phyloP scores from a whole-genome alignment of 2,888 invertebrate genomes.

The Volucella inflata region DNA sequence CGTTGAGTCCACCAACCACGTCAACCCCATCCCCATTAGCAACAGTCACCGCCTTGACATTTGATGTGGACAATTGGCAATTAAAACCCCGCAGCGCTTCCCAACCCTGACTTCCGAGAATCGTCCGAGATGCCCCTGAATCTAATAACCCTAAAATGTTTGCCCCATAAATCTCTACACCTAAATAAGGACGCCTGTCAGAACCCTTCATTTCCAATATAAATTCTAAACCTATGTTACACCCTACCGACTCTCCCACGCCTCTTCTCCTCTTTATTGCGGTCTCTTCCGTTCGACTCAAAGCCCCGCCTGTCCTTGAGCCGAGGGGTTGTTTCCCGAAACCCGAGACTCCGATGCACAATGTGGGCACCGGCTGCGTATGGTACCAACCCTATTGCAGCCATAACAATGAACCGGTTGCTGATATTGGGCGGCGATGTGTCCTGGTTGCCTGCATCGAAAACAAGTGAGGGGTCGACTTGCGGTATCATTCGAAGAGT shows the following conservation, averaged over 20 bases:
- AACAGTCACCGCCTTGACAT: conserved; percentile 5
- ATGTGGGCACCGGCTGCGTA: conserved; percentile 11
- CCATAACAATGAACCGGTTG: conserved; percentile 37
- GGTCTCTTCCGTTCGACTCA: conserved; percentile 22
- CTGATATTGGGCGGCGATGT: conserved; percentile 14
- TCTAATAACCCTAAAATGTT: conserved; percentile 45
- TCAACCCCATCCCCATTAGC: conserved; percentile 29
- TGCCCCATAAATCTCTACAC: conserved; percentile 34
- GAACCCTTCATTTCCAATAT: conserved; percentile 9
- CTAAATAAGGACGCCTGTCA: conserved; percentile 41
- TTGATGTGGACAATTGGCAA: background rate
- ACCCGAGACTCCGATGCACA: background rate
- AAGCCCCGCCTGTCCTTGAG: conserved; percentile 10
- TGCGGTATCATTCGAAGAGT: background rate
- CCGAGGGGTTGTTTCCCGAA: conserved; percentile 26
- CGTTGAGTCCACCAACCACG: background rate
- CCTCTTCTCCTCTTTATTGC: background rate
- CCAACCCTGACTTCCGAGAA: conserved; percentile 35
- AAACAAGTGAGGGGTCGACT: conserved; percentile 10
- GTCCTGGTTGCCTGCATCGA: conserved; percentile 9
- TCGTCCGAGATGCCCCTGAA: conserved; percentile 43
- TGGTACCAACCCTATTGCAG: conserved; percentile 11
- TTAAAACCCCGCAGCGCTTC: background rate
- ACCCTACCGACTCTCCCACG: background rate
- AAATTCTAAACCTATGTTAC: conserved; percentile 6